These are phyloP conservation scores for Rhinoptilus africanus DNA, from an alignment of 2,113 vertebrate species.

Conservation along the genomic window DNA sequence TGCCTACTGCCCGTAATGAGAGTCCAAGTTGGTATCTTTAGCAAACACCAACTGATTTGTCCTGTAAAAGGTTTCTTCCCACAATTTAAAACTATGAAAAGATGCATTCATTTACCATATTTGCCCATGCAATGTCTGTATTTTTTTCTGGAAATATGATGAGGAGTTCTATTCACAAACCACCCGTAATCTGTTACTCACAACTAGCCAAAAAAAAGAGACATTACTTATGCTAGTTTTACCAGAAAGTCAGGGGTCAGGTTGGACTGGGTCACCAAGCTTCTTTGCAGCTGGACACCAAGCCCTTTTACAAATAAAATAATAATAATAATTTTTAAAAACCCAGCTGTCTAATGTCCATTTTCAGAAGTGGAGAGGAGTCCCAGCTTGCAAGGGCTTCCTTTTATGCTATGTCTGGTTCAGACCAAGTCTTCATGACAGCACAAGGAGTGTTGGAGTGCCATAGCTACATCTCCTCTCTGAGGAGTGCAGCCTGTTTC, in stretches of 20 bases:
- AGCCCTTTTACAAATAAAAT: neutral
- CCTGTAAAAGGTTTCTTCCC: neutral
- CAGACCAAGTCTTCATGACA: neutral
- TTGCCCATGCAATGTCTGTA: neutral
- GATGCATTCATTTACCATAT: neutral
- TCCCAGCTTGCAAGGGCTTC: neutral
- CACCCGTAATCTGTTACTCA: neutral
- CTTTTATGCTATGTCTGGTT: neutral
- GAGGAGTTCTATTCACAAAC: neutral
- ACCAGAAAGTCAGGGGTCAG: neutral
- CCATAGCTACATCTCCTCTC: neutral
- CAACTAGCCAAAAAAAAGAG: neutral
- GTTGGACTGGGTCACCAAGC: neutral
- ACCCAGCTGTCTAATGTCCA: neutral
- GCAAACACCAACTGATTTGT: neutral
- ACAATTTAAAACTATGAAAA: neutral
- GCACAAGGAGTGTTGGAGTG: neutral
- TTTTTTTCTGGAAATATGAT: neutral
- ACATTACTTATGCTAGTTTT: neutral
- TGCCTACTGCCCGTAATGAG: neutral
- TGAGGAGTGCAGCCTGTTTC: neutral
- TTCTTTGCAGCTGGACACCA: neutral
- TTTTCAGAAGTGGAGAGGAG: neutral
- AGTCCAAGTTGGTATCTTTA: rapidly evolving
- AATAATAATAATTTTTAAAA: neutral